A percentile compares a stretch with the other conserved stretches of the same genome.
Conservation (phyloP, 2,797 vertebrate genomes). For the Enteromius argenteus region DNA sequence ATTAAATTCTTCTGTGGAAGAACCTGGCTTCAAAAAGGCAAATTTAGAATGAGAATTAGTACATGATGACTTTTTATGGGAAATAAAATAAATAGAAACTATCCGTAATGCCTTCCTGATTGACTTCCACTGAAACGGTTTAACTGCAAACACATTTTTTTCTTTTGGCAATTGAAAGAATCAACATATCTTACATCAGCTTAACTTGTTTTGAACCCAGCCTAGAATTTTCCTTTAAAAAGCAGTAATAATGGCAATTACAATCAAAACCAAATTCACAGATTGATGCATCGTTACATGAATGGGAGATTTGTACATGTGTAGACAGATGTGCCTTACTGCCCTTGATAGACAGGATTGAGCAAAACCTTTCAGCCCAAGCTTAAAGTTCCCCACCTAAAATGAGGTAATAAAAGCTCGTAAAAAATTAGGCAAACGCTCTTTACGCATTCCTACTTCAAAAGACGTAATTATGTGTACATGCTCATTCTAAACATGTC, state of each 20-base stretch:
- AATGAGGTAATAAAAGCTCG: not conserved
- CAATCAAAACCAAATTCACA: not conserved
- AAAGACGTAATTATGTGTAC: not conserved
- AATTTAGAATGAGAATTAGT: not conserved
- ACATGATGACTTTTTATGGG: not conserved
- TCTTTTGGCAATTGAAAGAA: not conserved
- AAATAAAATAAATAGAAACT: not conserved
- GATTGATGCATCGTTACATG: not conserved
- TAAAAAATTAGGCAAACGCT: not conserved
- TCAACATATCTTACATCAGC: not conserved
- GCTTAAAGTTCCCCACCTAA: not conserved
- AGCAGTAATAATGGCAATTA: slow-evolving; percentile 7
- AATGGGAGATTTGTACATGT: slow-evolving; percentile 1
- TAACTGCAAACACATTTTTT: not conserved
- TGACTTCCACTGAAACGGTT: not conserved
- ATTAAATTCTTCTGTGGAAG: not conserved
- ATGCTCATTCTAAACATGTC: not conserved
- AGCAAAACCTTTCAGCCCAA: not conserved
- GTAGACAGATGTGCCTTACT: not conserved
- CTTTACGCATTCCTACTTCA: not conserved
- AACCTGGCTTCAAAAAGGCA: not conserved
- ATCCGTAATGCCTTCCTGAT: not conserved
- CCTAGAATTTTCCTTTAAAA: not conserved
- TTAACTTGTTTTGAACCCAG: not conserved
- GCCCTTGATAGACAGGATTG: not conserved